A percentile compares a stretch with the other conserved stretches of the same genome.
Evolutionary conservation across 2,888 invertebrate species (phyloP).

Genomic region (Morinoia aosen): DNA sequence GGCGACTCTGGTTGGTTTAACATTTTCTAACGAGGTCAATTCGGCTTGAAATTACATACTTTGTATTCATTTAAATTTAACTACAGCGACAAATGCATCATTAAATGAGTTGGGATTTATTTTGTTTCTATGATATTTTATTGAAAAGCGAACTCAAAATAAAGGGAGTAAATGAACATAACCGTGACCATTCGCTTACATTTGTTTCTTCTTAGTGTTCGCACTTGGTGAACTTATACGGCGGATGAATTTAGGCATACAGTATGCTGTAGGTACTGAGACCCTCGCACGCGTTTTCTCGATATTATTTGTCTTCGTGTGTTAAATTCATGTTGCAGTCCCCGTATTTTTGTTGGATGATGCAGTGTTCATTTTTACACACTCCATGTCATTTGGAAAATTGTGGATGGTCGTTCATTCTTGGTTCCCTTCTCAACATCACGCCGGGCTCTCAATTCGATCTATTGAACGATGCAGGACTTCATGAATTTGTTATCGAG

Average conservation of each 20-base stretch:
- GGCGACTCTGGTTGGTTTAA: background rate
- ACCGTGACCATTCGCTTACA: no score
- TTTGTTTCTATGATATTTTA: background rate
- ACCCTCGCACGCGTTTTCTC: no score
- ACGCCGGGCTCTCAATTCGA: background rate
- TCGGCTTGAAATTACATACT: background rate
- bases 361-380: no score
- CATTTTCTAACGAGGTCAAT: background rate
- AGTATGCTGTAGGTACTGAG: no score
- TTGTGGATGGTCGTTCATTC: no score
- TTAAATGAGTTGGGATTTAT: background rate
- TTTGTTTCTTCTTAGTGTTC: no score
- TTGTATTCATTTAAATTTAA: background rate
- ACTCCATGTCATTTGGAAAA: no score
- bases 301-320: no score
- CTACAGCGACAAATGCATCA: background rate
- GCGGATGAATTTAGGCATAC: no score
- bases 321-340: no score
- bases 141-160: background rate
- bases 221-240: no score
- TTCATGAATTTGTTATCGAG: background rate
- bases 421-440: background rate
- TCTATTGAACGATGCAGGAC: background rate
- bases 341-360: no score
- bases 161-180: background rate